phyloP scores from a whole-genome alignment of 2,888 invertebrate genomes.

The Gibbula magus region DNA sequence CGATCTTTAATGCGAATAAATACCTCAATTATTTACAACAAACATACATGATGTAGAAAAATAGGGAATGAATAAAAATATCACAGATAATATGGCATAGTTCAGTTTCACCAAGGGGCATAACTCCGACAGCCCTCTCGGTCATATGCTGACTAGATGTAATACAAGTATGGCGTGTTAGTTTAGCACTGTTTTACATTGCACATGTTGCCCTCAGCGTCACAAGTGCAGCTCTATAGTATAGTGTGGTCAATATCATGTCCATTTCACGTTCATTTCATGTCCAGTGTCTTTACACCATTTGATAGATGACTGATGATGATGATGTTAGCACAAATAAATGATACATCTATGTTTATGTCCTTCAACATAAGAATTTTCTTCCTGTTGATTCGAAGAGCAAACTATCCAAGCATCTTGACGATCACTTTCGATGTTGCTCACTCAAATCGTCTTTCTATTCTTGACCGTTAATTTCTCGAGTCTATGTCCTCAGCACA shows the following conservation, averaged over 20 bases:
- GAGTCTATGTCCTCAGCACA: no score
- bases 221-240: neutral
- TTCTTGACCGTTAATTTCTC: no score
- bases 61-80: constrained; percentile 12
- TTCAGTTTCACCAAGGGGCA: neutral
- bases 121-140: neutral
- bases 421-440: no score
- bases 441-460: no score
- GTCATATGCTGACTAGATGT: neutral
- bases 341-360: no score
- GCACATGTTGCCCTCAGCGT: neutral
- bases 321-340: no score
- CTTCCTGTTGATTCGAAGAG: no score
- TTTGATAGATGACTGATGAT: no score
- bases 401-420: no score
- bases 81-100: constrained; percentile 11
- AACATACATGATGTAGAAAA: constrained; percentile 15
- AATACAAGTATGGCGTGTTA: neutral
- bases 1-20: neutral
- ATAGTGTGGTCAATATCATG: neutral
- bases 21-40: constrained; percentile 1
- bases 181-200: neutral
- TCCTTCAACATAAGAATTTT: no score
- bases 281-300: no score
- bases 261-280: neutral